These are phyloP conservation scores for Eurois occulta DNA, from an alignment of 2,888 invertebrate species.

Conservation along the genomic window DNA sequence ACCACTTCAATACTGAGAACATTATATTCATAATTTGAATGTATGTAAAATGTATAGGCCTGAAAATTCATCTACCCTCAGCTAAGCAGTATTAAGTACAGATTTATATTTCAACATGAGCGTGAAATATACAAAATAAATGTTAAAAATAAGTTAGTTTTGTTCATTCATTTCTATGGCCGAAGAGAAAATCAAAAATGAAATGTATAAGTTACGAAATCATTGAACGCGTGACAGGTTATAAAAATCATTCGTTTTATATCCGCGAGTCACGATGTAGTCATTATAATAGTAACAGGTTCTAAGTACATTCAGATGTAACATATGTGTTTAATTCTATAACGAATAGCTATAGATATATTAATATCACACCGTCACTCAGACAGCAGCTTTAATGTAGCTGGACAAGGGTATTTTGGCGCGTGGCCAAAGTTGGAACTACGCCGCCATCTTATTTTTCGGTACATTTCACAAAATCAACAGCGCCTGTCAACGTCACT, in stretches of 20 bases:
- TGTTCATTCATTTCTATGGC: slow-evolving; percentile 66
- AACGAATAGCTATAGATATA: slow-evolving; percentile 62
- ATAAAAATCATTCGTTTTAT: slow-evolving; percentile 68
- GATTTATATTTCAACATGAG: slow-evolving; percentile 8
- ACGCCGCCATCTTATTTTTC: neutral
- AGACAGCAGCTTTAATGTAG: slow-evolving; percentile 48
- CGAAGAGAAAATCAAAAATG: slow-evolving; percentile 39
- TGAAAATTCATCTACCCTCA: slow-evolving; percentile 13
- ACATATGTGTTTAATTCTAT: slow-evolving; percentile 62
- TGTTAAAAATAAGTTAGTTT: slow-evolving; percentile 54
- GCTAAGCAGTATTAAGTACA: slow-evolving; percentile 35
- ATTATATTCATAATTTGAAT: slow-evolving; percentile 17
- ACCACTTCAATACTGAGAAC: slow-evolving; percentile 34
- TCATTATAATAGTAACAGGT: slow-evolving; percentile 75
- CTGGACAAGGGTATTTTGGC: slow-evolving; percentile 2
- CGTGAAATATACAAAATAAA: neutral
- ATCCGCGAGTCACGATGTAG: slow-evolving; percentile 76
- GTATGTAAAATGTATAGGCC: slow-evolving; percentile 35
- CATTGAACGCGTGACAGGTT: slow-evolving; percentile 60
- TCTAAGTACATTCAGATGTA: slow-evolving; percentile 68
- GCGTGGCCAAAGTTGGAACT: slow-evolving; percentile 6
- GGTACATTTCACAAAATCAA: neutral
- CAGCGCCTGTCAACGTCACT: neutral
- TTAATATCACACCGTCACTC: slow-evolving; percentile 56
- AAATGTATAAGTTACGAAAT: slow-evolving; percentile 49